Conservation (phyloP, 2,888 invertebrate species). For the Dusona sp. region DNA sequence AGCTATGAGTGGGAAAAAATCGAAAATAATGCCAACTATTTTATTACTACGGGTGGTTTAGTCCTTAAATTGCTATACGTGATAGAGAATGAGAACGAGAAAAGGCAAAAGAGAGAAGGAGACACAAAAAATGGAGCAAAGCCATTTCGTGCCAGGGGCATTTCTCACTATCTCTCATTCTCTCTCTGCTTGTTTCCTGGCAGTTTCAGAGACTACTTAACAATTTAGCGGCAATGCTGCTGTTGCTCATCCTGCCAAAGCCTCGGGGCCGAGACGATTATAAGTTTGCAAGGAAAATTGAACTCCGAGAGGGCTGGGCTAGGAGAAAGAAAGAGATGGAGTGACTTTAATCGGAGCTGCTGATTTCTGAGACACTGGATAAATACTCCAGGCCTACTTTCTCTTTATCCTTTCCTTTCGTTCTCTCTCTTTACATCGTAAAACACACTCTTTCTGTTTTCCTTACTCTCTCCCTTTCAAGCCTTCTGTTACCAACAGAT, state of each 20-base stretch:
- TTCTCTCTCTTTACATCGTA: constrained; percentile 3
- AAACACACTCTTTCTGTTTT: constrained; percentile 20
- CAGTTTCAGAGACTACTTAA: constrained; percentile 50
- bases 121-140: constrained; percentile 33
- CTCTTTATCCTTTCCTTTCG: background rate
- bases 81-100: background rate
- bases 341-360: constrained; percentile 72
- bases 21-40: too few relatives aligned
- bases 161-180: constrained; percentile 32
- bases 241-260: constrained; percentile 61
- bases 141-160: constrained; percentile 56
- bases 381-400: constrained; percentile 67
- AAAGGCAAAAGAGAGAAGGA: background rate
- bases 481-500: constrained; percentile 77
- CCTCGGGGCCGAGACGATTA: constrained; percentile 71
- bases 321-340: background rate
- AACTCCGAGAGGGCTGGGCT: background rate
- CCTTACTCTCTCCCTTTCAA: constrained; percentile 14
- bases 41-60: background rate
- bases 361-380: constrained; percentile 70
- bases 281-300: constrained; percentile 69
- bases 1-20: too few relatives aligned
- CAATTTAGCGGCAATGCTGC: constrained; percentile 44
- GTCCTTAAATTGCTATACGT: background rate
- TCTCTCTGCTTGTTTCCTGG: constrained; percentile 11